A percentile compares a stretch with the other conserved stretches of the same genome.
phyloP scores from a whole-genome alignment of 2,113 vertebrate species.

The Sebastes fasciatus region DNA sequence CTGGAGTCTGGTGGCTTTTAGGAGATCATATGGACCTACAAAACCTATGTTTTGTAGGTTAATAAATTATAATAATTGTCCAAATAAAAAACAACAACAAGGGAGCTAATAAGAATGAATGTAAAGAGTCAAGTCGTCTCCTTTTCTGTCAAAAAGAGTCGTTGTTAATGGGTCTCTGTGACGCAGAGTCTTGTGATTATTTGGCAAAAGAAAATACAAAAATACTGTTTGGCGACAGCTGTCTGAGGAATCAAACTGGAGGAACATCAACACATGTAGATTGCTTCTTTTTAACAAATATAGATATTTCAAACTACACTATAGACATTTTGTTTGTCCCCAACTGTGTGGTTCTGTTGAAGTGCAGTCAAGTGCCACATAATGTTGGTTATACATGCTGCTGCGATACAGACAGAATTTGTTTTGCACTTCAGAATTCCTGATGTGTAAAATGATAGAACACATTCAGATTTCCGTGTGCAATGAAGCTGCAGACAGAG shows the following conservation, averaged over 20 bases:
- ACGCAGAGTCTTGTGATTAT: not conserved
- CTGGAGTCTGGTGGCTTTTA: too few relatives aligned
- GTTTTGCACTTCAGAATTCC: conserved; percentile 12
- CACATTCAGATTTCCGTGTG: not conserved
- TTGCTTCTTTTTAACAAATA: not conserved
- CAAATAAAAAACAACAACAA: too few relatives aligned
- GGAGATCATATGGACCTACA: too few relatives aligned
- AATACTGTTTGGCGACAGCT: too few relatives aligned
- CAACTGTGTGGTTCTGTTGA: not conserved
- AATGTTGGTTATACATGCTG: not conserved
- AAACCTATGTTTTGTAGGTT: too few relatives aligned
- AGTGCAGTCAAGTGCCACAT: not conserved
- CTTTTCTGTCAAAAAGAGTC: too few relatives aligned
- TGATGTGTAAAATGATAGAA: not conserved
- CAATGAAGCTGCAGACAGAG: not conserved
- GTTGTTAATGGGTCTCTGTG: too few relatives aligned
- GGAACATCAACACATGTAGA: not conserved
- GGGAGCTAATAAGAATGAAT: too few relatives aligned
- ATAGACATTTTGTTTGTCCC: not conserved
- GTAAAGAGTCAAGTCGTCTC: too few relatives aligned
- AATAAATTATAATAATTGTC: too few relatives aligned
- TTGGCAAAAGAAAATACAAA: too few relatives aligned
- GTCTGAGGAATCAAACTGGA: not conserved
- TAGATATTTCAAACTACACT: not conserved
- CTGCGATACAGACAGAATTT: not conserved